Base-by-base conservation (phyloP, 2,888 invertebrate species). In the Augochlorella aurata region DNA sequence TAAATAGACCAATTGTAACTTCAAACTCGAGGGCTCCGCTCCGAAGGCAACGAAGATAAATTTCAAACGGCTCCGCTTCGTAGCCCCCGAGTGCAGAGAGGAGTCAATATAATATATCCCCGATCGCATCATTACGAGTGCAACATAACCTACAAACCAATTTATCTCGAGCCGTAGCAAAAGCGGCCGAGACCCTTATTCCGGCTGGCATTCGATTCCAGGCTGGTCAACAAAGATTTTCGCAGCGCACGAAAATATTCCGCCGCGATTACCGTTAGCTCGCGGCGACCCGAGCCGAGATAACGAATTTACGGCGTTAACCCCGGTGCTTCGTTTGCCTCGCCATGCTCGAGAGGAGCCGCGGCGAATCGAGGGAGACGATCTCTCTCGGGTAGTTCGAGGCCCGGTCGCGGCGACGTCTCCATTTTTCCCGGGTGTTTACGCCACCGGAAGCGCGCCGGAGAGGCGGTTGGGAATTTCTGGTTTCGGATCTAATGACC, bases 221-320 rank as follows among this genome's bases (percentile, higher is more conserved):
- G 18, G 18, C 18, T 44, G 16, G 29, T 8, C 61, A n/a, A 63
- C 38, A 38, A 63, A n/a, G 38, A 63, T 63, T 44, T 63, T 44
- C 63, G 44, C 63, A 0, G 3, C 16, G 38, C 8, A 63, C 63
- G 18, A 63, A 63, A 63, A 63, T 63, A 63, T 63, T 63, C 61
- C 18, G 29, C 29, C 18, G 38, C 38, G 63, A 38, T 63, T 79
- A 74, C 81, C 81, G 81, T 81, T 81, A 79, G 18, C 18, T 63
- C 18, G 44, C 38, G 7, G 47, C 74, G 58, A 79, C 63, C 45
- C 29, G 45, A 10, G 18, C 44, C 18, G 79, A 79, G 68, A 74
- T 74, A 79, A 69, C 79, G 74, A 81, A 81, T 81, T 81, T 79
- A 74, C 52, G 52, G 67, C 68, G 38, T 16, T 44, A 44, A 50